Evolutionary conservation across 2,888 invertebrate genomes (phyloP), one percentile per base, ranked within the genome.

Genomic region (Yponomeuta sedellus): DNA sequence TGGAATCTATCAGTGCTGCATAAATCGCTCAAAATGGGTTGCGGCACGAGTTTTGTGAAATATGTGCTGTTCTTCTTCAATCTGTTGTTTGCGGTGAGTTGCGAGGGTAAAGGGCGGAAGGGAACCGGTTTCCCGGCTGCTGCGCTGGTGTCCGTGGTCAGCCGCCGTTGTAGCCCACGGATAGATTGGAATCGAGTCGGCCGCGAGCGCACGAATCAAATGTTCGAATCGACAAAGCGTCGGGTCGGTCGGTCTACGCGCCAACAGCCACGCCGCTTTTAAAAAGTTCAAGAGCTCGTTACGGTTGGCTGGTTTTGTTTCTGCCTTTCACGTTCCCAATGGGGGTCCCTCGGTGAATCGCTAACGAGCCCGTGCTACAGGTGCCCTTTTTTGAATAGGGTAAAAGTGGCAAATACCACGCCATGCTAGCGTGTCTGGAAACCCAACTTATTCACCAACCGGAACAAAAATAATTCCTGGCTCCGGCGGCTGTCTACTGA

Each of bases 21-120:
- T 44, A 22, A 34, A 44, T 66, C 68, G 73, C 76, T 80, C 82
- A 92, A 87, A 79, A 94, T 94, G 94, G 92, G 93, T 90, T 94
- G 94, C 86, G 95, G 94, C 81, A 94, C 94, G 88, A 93, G 94
- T 85, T 93, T 94, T 88, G 93, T 95, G 82, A 96, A 96, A 92
- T 96, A 96, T 86, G 92, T 96, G 76, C 93, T 96, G 77, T 96
- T 96, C 84, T 92, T 95, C 85, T 95, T 96, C 91, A 96, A 96
- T 82, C 87, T 95, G 74, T 74, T 95, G 69, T 95, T 95, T 78
- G 94, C 94, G 92, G 96, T 96, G 87, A 95, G 95, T 95, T 80
- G 71, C 67, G 63, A 73, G 78, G 82, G 80, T 80, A 79, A 79
- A 77, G 78, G 77, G 77, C 59, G 61, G 39, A 89, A 89, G 86